Evolutionary conservation across 2,888 invertebrate genomes (phyloP), one percentile per base, ranked within the genome.

Genomic region (Synanthedon andrenaeformis): DNA sequence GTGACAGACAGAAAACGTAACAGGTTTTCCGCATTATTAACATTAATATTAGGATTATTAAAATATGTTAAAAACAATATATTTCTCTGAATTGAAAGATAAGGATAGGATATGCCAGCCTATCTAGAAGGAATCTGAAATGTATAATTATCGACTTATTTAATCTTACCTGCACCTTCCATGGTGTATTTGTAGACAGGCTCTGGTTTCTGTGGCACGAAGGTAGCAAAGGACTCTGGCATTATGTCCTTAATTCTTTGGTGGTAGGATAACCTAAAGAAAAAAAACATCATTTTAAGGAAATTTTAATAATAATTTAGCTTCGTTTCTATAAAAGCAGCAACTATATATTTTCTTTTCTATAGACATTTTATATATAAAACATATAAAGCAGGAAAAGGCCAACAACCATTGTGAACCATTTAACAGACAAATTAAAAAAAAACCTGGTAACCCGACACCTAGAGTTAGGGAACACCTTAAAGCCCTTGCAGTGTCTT

Each of bases 181-280:
- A 93, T 91, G 4, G 94, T 92, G 74, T 96, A 98, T 79, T 98
- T 98, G 81, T 95, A 98, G 64, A 93, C 91, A 0, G 96, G 94
- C 64, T 93, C 93, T 0, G 98, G 94, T 73, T 93, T 93, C 17
- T 90, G 85, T 2, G 99, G 99, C 57, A 98, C 91, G 60, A 98
- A 90, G 50, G 92, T 90, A 6, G 91, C 91, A 81, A 98, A 97
- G 0, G 92, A 89, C 66, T 94, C 94, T 4, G 99, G 98, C 73
- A 97, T 92, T 88, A 97, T 95, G 65, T 98, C 97, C 53, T 92
- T 92, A 57, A 99, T 93, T 66, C 98, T 90, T 77, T 98, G 96
- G 76, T 96, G 95, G 78, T 99, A 99, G 1, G 98, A 97, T 59
- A 99, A 89, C 69, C 95, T 95, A 12, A 69, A 66, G 52, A 55